Evolutionary conservation across 2,113 vertebrate genomes (phyloP).

Genomic region (Podiceps cristatus): DNA sequence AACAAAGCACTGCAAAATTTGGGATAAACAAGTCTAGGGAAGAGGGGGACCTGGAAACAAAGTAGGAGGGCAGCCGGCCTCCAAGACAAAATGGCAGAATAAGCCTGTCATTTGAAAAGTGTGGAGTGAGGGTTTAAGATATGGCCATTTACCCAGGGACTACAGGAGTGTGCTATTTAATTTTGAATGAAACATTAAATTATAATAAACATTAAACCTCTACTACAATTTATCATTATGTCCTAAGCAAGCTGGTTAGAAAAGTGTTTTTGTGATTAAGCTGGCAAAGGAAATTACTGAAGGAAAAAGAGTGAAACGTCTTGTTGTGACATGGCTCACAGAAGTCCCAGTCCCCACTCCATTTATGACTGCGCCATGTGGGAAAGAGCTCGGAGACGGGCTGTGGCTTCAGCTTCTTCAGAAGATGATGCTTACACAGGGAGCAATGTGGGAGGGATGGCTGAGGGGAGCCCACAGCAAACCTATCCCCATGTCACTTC

Average conservation of each 20-base stretch:
- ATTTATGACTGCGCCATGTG: background rate
- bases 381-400: background rate
- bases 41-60: background rate
- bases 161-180: conserved; percentile 4
- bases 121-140: background rate
- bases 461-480: background rate
- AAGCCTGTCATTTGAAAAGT: background rate
- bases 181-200: conserved; percentile 59
- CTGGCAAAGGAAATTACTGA: conserved; percentile 27
- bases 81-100: background rate
- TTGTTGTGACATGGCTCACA: background rate
- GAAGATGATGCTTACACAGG: background rate
- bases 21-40: background rate
- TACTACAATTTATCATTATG: conserved; percentile 29
- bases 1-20: background rate
- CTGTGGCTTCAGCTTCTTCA: background rate
- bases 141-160: background rate
- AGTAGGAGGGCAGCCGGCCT: background rate
- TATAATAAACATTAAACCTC: conserved; percentile 42
- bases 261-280: conserved; percentile 33
- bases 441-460: background rate
- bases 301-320: background rate
- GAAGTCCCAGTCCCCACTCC: background rate
- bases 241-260: conserved; percentile 17
- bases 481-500: background rate